phyloP scores from a whole-genome alignment of 2,113 vertebrate species.

The Heptranchias perlo region DNA sequence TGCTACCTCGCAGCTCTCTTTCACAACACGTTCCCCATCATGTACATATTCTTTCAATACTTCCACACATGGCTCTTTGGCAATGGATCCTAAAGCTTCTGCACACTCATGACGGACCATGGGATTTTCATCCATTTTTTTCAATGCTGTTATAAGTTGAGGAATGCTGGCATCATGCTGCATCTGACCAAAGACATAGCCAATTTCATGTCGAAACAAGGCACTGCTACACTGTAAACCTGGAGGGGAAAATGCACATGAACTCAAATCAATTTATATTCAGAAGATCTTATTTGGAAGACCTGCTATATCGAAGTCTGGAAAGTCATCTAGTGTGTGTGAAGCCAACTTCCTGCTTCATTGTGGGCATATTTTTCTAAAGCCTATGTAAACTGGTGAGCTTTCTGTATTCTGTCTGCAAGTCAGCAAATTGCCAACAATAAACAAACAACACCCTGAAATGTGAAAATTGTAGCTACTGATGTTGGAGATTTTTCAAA shows the following conservation, averaged over 20 bases:
- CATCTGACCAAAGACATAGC: conserved; percentile 88
- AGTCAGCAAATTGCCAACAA: not conserved
- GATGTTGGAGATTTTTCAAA: not conserved
- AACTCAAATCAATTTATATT: not conserved
- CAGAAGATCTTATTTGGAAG: not conserved
- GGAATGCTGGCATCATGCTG: conserved; percentile 75
- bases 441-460: not conserved
- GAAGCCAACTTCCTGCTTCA: not conserved
- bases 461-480: not conserved
- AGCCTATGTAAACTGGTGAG: not conserved
- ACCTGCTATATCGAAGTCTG: not conserved
- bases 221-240: conserved; percentile 73
- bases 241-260: conserved; percentile 41
- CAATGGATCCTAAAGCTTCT: conserved; percentile 86
- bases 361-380: not conserved
- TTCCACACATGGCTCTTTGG: conserved; percentile 68
- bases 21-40: conserved; percentile 77
- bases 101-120: conserved; percentile 96
- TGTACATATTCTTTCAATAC: conserved; percentile 58
- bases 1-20: conserved; percentile 90
- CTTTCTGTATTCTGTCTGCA: not conserved
- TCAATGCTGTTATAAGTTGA: conserved; percentile 59
- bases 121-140: conserved; percentile 60
- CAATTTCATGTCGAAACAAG: conserved; percentile 88
- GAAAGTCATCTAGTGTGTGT: not conserved